Evolutionary conservation across 2,797 vertebrate genomes (phyloP), one percentile per base, ranked within the genome.

Genomic region (Enteromius thamalakanensis): DNA sequence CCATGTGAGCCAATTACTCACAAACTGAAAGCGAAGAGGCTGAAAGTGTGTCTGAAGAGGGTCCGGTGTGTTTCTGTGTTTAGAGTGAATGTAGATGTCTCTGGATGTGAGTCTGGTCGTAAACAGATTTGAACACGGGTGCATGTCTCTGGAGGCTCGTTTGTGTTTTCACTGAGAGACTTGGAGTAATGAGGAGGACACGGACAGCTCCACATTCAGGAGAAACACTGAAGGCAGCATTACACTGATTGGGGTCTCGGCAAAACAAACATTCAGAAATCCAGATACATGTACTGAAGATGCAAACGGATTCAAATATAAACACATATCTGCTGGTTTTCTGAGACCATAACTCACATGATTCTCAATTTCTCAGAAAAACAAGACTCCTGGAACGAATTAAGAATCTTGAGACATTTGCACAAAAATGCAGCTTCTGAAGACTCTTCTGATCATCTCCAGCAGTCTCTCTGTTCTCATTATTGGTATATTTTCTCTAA

Each of bases 111-210:
- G 58, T 29, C 12, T 14, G 58, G 5, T 4, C n/a, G 10, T 29
- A 45, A 47, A 47, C 14, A 1, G 15, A 17, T 47, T 29, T 26
- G 23, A 45, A 8, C n/a, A 9, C 12, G 17, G 65, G 42, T 68
- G 34, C 0, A 19, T 68, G 23, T 17, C 42, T 78, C 79, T 40
- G 19, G 37, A 26, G 71, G 89, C 85, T 87, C 70, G 55, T 87
- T 90, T 79, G 15, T 49, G 67, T 80, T 86, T 82, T 87, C 74
- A 87, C 76, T 88, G 60, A 85, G 87, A 69, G 76, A 40, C 83
- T 75, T 75, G 76, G 45, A 88, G 87, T 81, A 86, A 89, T 55
- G 68, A 47, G 45, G 45, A 78, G 80, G 70, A 75, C 58, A 32
- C 70, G 64, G 60, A 82, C 85, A 89, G 86, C 81, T 51, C 14